phyloP scores from a whole-genome alignment of 1,140 invertebrate genomes.

The Drosophila yakuba region DNA sequence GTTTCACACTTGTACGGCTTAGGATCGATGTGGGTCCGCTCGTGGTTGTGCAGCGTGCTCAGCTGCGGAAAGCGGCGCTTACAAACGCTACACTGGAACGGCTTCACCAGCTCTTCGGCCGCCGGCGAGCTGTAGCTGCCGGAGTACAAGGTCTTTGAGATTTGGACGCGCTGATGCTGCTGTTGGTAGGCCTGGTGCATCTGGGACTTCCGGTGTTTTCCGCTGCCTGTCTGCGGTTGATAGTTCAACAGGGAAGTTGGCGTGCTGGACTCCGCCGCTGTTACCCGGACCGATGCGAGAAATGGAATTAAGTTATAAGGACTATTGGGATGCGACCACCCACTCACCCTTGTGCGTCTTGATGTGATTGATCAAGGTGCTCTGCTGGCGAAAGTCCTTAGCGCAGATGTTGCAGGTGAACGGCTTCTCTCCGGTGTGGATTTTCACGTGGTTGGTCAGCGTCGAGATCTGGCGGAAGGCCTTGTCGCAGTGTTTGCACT shows the following conservation, averaged over 20 bases:
- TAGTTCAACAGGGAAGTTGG: slow-evolving; percentile 78
- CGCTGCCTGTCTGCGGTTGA: slow-evolving; percentile 63
- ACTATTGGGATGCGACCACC: background rate
- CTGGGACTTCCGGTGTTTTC: slow-evolving; percentile 69
- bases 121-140: slow-evolving; percentile 81
- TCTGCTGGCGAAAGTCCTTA: slow-evolving; percentile 83
- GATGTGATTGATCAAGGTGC: slow-evolving; percentile 83
- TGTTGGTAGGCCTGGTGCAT: slow-evolving; percentile 76
- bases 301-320: background rate
- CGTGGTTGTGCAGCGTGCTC: slow-evolving; percentile 82
- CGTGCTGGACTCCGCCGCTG: slow-evolving; percentile 75
- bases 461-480: slow-evolving; percentile 83
- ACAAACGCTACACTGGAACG: slow-evolving; percentile 84
- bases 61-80: slow-evolving; percentile 82
- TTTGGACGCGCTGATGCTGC: slow-evolving; percentile 75
- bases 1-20: slow-evolving; percentile 84
- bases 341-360: slow-evolving; percentile 84
- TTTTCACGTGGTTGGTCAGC: slow-evolving; percentile 84
- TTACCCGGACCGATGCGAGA: slow-evolving; percentile 2
- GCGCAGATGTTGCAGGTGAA: slow-evolving; percentile 83
- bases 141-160: slow-evolving; percentile 82
- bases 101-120: slow-evolving; percentile 82
- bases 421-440: slow-evolving; percentile 83
- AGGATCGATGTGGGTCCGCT: slow-evolving; percentile 84
- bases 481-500: slow-evolving; percentile 84